Percentiles rank a stretch among this genome's conserved stretches.
phyloP scores from a whole-genome alignment of 2,113 vertebrate genomes.

The Crotalus helleri region DNA sequence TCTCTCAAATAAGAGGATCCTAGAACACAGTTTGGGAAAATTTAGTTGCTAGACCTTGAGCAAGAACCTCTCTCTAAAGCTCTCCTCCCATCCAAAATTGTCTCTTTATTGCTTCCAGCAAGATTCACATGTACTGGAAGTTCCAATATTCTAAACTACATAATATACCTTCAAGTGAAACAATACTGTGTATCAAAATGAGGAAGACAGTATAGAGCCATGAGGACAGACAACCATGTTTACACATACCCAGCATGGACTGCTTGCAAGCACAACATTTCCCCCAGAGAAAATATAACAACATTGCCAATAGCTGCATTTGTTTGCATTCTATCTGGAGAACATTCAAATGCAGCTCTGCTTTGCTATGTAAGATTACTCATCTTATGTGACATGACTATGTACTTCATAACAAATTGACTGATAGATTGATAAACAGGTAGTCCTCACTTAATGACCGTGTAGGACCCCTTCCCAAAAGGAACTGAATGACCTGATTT shows the following conservation, averaged over 20 bases:
- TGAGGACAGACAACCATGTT: neutral
- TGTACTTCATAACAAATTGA: neutral
- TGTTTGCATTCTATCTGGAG: neutral
- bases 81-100: neutral
- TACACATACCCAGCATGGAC: neutral
- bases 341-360: neutral
- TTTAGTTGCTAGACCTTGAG: neutral
- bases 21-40: neutral
- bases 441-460: neutral
- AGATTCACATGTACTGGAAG: neutral
- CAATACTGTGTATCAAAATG: neutral
- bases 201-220: neutral
- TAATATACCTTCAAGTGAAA: neutral
- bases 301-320: neutral
- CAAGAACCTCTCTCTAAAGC: neutral
- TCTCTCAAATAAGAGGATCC: neutral
- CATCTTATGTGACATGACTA: neutral
- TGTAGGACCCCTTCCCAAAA: neutral
- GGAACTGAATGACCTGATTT: neutral
- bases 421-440: neutral
- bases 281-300: neutral
- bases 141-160: neutral
- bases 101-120: neutral
- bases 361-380: neutral
- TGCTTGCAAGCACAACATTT: neutral